These are phyloP conservation scores for Coleophora flavipennella DNA, from an alignment of 2,888 invertebrate species.

Conservation along the genomic window DNA sequence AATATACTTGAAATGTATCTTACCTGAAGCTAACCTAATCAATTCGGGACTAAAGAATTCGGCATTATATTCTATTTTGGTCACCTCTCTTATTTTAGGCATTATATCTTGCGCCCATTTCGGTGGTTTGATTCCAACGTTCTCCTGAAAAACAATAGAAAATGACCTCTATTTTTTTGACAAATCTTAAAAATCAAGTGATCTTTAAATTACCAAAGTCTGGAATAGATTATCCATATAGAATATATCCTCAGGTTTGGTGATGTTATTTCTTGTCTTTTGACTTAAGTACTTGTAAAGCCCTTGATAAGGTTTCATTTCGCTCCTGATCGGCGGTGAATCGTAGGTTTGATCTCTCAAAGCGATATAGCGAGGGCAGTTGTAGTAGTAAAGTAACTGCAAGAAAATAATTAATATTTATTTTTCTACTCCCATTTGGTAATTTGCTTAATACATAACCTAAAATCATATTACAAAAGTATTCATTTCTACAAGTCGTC, in stretches of 20 bases:
- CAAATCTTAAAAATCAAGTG: not conserved
- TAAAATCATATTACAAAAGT: too few relatives aligned
- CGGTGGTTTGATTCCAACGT: constrained; percentile 48
- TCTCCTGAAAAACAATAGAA: constrained; percentile 34
- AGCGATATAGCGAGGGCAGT: constrained; percentile 49
- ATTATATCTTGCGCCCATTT: constrained; percentile 49
- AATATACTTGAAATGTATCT: not conserved
- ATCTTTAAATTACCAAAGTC: constrained; percentile 45
- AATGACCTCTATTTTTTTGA: too few relatives aligned
- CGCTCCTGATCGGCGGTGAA: constrained; percentile 34
- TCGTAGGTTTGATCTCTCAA: constrained; percentile 38
- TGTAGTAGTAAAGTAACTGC: constrained; percentile 63
- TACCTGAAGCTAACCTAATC: constrained; percentile 52
- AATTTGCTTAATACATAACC: too few relatives aligned
- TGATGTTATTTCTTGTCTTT: constrained; percentile 48
- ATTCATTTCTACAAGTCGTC: too few relatives aligned
- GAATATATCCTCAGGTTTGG: constrained; percentile 54
- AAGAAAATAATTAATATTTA: too few relatives aligned
- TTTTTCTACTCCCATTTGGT: too few relatives aligned
- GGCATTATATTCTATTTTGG: constrained; percentile 53
- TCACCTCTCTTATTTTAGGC: constrained; percentile 56
- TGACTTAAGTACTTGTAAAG: constrained; percentile 38
- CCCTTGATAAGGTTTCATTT: constrained; percentile 35
- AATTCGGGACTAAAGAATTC: constrained; percentile 47
- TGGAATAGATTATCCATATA: constrained; percentile 62